Evolutionary conservation across 2,797 vertebrate genomes (phyloP).

Genomic region (Scolopax bukidnonensis): DNA sequence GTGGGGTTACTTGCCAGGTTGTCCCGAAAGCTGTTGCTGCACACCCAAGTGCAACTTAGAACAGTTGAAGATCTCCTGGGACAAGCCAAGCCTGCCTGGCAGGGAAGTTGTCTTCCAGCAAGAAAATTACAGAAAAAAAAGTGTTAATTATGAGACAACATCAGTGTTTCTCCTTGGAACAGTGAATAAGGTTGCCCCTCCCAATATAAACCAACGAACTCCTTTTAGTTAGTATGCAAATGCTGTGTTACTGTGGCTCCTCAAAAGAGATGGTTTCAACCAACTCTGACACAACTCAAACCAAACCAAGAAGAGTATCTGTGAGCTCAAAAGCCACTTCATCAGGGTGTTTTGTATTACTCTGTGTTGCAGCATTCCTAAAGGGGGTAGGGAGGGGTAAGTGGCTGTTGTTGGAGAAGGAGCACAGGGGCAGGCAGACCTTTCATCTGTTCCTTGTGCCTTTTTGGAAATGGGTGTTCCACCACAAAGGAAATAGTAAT

Average conservation of each 20-base stretch:
- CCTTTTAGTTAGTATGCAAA: background rate
- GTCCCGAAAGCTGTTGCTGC: background rate
- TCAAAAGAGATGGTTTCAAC: background rate
- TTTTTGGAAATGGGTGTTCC: background rate
- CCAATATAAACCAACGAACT: background rate
- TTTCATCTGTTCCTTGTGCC: background rate
- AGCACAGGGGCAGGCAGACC: background rate
- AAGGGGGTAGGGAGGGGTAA: background rate
- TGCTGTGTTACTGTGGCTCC: background rate
- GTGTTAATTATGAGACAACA: background rate
- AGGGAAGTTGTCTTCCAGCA: background rate
- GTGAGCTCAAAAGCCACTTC: background rate
- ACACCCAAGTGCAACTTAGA: background rate
- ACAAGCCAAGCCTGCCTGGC: background rate
- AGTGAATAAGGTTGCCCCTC: background rate
- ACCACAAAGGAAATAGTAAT: background rate
- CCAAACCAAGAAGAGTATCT: background rate
- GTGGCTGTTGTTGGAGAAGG: background rate
- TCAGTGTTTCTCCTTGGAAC: background rate
- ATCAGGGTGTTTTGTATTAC: background rate
- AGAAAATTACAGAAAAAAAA: background rate
- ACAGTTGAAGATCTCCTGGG: background rate
- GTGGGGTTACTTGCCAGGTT: background rate
- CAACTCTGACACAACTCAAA: background rate
- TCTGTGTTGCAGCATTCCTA: background rate